phyloP scores from a whole-genome alignment of 2,113 vertebrate genomes.

The Bucco capensis region DNA sequence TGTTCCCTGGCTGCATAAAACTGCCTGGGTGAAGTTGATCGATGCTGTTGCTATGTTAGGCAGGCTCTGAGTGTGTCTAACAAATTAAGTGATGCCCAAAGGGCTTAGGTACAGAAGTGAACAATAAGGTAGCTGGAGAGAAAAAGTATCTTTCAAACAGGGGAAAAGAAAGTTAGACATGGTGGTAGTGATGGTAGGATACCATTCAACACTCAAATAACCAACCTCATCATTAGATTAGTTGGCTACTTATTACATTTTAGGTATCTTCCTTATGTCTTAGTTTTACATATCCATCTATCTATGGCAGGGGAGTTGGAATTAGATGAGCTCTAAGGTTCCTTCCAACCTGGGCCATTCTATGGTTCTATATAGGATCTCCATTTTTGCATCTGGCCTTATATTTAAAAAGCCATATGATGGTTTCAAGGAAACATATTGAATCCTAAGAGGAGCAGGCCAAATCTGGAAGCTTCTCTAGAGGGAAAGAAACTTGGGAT shows the following conservation, averaged over 20 bases:
- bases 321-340: no score
- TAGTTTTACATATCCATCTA: background rate
- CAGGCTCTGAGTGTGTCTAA: background rate
- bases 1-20: background rate
- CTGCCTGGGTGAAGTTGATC: background rate
- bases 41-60: background rate
- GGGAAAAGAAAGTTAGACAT: background rate
- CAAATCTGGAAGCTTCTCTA: background rate
- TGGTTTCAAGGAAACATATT: background rate
- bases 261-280: background rate
- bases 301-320: no score
- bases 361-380: no score
- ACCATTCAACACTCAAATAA: accelerated
- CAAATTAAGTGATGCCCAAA: background rate
- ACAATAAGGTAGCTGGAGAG: background rate
- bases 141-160: background rate
- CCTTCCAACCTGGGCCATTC: no score
- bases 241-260: background rate
- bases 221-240: background rate
- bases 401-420: background rate
- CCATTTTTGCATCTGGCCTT: background rate
- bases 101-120: background rate
- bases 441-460: background rate
- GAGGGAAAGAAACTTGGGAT: background rate
- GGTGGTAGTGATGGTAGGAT: background rate